These are phyloP conservation scores for Eledona agricola DNA, from an alignment of 2,888 invertebrate species.

Conservation along the genomic window DNA sequence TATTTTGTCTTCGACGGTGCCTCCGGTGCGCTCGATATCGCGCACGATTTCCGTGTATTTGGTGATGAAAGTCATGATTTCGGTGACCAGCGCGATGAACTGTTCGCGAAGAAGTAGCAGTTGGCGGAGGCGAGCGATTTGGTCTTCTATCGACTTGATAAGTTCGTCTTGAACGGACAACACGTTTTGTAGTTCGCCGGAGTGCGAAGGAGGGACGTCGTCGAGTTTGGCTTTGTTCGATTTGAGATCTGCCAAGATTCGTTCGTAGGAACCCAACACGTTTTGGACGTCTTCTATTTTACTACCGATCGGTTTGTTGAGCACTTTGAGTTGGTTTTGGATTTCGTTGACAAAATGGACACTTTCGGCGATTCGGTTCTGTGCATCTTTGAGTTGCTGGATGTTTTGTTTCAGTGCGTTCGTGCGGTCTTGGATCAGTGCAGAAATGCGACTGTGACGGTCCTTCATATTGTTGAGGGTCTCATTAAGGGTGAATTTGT, in stretches of 20 bases:
- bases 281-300: constrained; percentile 89
- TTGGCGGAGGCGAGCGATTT: constrained; percentile 82
- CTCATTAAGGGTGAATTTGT: constrained; percentile 84
- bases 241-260: constrained; percentile 79
- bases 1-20: constrained; percentile 85
- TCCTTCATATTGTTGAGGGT: constrained; percentile 81
- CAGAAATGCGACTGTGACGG: constrained; percentile 77
- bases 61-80: constrained; percentile 86
- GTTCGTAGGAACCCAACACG: constrained; percentile 80
- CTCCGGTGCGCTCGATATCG: constrained; percentile 85
- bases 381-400: constrained; percentile 82
- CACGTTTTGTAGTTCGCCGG: constrained; percentile 82
- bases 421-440: constrained; percentile 79
- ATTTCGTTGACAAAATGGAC: constrained; percentile 81
- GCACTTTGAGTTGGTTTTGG: constrained; percentile 82
- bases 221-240: constrained; percentile 80
- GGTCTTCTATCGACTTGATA: constrained; percentile 85
- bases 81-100: constrained; percentile 85
- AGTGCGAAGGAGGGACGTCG: constrained; percentile 78
- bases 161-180: constrained; percentile 85
- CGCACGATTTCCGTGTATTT: constrained; percentile 86
- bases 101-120: constrained; percentile 85
- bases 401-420: constrained; percentile 79
- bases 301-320: constrained; percentile 87
- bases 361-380: constrained; percentile 81